These are phyloP conservation scores for Hycleus phaleratus DNA, from an alignment of 1,140 invertebrate species.

Conservation along the genomic window DNA sequence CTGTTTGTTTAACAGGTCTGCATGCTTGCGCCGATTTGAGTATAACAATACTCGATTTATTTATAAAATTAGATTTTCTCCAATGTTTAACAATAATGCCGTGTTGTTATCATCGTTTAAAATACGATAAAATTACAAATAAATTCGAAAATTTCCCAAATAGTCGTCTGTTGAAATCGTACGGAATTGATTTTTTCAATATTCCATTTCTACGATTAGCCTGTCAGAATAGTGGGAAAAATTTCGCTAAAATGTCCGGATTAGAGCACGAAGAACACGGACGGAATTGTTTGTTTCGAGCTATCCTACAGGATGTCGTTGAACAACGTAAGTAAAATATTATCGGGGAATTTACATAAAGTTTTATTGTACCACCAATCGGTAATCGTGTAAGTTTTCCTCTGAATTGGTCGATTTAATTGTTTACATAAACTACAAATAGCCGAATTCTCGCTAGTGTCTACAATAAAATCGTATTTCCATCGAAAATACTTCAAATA, in stretches of 20 bases:
- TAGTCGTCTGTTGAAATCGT: slow-evolving; percentile 43
- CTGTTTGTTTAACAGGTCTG: slow-evolving; percentile 56
- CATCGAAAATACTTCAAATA: slow-evolving; percentile 49
- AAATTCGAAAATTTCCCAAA: slow-evolving; percentile 57
- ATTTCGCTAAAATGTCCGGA: slow-evolving; percentile 41
- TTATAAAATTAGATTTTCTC: slow-evolving; percentile 52
- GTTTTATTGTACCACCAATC: slow-evolving; percentile 32
- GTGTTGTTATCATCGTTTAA: slow-evolving; percentile 70
- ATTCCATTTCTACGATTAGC: slow-evolving; percentile 61
- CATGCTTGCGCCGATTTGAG: slow-evolving; percentile 82
- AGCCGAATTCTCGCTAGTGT: neutral
- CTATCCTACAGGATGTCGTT: slow-evolving; percentile 51
- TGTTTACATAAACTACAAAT: slow-evolving; percentile 37
- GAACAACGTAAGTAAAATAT: slow-evolving; percentile 43
- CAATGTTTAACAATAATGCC: slow-evolving; percentile 62
- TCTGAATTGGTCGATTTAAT: slow-evolving; percentile 27
- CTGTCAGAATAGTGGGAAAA: slow-evolving; percentile 46
- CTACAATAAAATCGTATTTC: slow-evolving; percentile 41
- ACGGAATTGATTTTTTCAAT: slow-evolving; percentile 44
- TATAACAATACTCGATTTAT: slow-evolving; percentile 62
- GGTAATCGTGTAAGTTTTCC: slow-evolving; percentile 34
- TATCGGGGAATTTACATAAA: neutral
- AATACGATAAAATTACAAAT: slow-evolving; percentile 13
- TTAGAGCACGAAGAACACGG: slow-evolving; percentile 44
- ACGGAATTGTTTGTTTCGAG: slow-evolving; percentile 52